Evolutionary conservation across 2,888 invertebrate genomes (phyloP).

Genomic region (Phyllotreta cruciferae): DNA sequence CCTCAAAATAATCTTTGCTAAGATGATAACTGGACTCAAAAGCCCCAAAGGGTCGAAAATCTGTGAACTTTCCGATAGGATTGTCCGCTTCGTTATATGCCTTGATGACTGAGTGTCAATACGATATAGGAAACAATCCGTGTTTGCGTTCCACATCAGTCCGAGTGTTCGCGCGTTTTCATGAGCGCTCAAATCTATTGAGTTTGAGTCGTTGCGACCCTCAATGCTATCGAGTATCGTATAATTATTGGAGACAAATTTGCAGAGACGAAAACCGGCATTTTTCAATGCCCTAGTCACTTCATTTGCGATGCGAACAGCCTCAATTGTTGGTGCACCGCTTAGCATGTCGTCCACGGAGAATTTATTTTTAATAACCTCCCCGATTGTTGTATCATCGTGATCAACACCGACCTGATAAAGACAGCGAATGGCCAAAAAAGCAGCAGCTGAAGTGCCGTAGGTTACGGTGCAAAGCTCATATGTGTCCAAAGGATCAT

Average conservation of each 20-base stretch:
- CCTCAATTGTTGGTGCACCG: conserved; percentile 9
- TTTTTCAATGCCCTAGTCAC: not conserved
- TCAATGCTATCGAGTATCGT: conserved; percentile 18
- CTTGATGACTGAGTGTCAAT: not conserved
- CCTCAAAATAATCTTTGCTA: conserved; percentile 29
- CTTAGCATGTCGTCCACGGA: conserved; percentile 27
- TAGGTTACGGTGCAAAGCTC: conserved; percentile 24
- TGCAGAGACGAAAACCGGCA: not conserved
- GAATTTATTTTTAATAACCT: conserved; percentile 24
- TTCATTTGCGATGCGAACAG: not conserved
- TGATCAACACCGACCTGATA: conserved; percentile 19
- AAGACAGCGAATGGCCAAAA: conserved; percentile 26
- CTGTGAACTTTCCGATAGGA: conserved; percentile 27
- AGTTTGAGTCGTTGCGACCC: conserved; percentile 5
- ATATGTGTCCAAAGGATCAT: conserved; percentile 15
- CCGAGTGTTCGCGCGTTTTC: conserved; percentile 28
- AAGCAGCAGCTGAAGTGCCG: conserved; percentile 21
- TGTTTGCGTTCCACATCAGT: conserved; percentile 15
- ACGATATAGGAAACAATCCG: conserved; percentile 1
- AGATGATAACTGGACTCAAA: conserved; percentile 23
- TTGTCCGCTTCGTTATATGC: conserved; percentile 17
- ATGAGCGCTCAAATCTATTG: conserved; percentile 18
- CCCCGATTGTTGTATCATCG: not conserved
- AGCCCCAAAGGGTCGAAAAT: conserved; percentile 30
- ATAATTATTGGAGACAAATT: not conserved